Conservation (phyloP, 2,797 vertebrate genomes). For the Nannoperca australis region DNA sequence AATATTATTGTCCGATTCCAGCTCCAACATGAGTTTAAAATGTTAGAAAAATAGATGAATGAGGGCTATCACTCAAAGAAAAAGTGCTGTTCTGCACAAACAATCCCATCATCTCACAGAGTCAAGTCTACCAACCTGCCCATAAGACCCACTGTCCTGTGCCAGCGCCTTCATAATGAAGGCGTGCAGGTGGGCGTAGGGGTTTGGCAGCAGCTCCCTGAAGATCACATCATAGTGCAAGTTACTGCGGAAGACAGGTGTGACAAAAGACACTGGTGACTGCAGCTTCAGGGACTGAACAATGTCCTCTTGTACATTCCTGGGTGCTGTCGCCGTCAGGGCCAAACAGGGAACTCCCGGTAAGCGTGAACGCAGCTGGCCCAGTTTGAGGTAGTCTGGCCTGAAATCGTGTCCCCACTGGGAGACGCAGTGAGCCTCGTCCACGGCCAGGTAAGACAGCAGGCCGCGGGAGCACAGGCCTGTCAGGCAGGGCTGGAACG, state of each 20-base stretch:
- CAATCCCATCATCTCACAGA: background rate
- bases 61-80: background rate
- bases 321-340: conserved; percentile 94
- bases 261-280: conserved; percentile 87
- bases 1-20: background rate
- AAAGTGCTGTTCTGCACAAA: background rate
- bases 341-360: conserved; percentile 89
- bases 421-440: conserved; percentile 98
- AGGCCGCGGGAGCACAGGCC: conserved; percentile 88
- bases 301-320: conserved; percentile 92
- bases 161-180: conserved; percentile 90
- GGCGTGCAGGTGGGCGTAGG: conserved; percentile 87
- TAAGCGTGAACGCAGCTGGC: conserved; percentile 85
- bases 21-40: too few relatives aligned
- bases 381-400: conserved; percentile 95
- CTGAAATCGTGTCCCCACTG: conserved; percentile 99
- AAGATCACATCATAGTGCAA: conserved; percentile 95
- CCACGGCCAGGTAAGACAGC: conserved; percentile 92
- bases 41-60: too few relatives aligned
- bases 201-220: conserved; percentile 90
- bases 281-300: conserved; percentile 84
- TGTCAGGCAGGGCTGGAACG: conserved; percentile 91
- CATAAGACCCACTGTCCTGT: conserved; percentile 77
- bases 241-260: conserved; percentile 94
- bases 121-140: conserved; percentile 82